phyloP scores from a whole-genome alignment of 1,140 invertebrate genomes.

The Brachionus angularis region DNA sequence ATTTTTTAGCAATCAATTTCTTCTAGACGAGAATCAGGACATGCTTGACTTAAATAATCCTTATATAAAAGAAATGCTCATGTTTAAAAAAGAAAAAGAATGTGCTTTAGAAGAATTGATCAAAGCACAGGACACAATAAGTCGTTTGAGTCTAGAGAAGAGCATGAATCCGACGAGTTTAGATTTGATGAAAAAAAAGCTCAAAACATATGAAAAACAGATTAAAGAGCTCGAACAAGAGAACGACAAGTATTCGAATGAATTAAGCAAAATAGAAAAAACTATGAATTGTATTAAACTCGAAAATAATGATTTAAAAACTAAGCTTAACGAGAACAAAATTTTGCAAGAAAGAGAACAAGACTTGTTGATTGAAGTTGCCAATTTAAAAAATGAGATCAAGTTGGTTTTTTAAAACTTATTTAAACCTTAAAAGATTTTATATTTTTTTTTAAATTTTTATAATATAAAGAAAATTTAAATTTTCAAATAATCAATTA shows the following conservation, averaged over 20 bases:
- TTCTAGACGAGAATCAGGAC: slow-evolving; percentile 20
- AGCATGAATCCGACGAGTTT: slow-evolving; percentile 13
- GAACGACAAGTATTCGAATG: slow-evolving; percentile 24
- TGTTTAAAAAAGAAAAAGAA: slow-evolving; percentile 35
- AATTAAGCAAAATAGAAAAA: slow-evolving; percentile 10
- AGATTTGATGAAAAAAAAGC: slow-evolving; percentile 16
- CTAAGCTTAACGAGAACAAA: slow-evolving; percentile 4
- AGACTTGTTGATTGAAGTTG: neutral
- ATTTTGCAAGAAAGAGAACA: slow-evolving; percentile 29
- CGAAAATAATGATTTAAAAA: slow-evolving; percentile 1
- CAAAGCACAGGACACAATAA: slow-evolving; percentile 17
- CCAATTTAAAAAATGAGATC: slow-evolving; percentile 20
- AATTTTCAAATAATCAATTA: slow-evolving; percentile 16
- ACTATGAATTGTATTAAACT: neutral
- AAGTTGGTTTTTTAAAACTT: neutral
- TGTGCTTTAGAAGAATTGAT: slow-evolving; percentile 29
- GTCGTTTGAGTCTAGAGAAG: slow-evolving; percentile 17
- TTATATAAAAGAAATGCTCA: slow-evolving; percentile 41
- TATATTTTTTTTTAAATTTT: neutral
- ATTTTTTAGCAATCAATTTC: slow-evolving; percentile 5
- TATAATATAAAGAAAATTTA: slow-evolving; percentile 26
- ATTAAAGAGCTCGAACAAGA: neutral
- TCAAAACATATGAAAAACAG: slow-evolving; percentile 30
- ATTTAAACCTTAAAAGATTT: neutral
- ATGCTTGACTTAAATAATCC: slow-evolving; percentile 24